Conservation (phyloP, 2,113 vertebrate genomes). For the Terrapene triunguis region DNA sequence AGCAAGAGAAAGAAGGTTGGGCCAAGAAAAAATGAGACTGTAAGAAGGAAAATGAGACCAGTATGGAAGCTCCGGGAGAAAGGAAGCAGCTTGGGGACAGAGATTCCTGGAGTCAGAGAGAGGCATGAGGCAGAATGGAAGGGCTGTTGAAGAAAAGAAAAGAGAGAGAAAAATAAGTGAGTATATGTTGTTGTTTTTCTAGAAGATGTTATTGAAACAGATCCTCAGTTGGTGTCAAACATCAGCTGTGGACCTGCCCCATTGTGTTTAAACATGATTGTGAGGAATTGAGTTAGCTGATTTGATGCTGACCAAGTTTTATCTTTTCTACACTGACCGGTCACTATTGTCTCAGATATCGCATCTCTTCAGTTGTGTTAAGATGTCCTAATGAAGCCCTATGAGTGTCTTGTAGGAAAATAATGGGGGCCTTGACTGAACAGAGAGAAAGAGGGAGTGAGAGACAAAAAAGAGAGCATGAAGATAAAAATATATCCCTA, state of each 20-base stretch:
- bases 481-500: background rate
- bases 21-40: background rate
- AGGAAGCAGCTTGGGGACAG: background rate
- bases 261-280: background rate
- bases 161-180: no score
- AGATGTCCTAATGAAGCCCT: background rate
- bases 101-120: background rate
- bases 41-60: background rate
- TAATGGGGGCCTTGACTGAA: background rate
- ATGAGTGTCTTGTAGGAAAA: background rate
- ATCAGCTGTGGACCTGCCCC: background rate
- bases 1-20: background rate
- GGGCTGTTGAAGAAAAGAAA: background rate
- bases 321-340: background rate
- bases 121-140: background rate
- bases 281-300: background rate
- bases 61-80: background rate
- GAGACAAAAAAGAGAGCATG: background rate
- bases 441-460: background rate
- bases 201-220: background rate
- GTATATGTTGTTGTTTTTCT: background rate
- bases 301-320: background rate
- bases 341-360: background rate
- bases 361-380: background rate
- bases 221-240: background rate